Conservation (phyloP, 2,797 vertebrate species). For the Acanthiza pusilla region DNA sequence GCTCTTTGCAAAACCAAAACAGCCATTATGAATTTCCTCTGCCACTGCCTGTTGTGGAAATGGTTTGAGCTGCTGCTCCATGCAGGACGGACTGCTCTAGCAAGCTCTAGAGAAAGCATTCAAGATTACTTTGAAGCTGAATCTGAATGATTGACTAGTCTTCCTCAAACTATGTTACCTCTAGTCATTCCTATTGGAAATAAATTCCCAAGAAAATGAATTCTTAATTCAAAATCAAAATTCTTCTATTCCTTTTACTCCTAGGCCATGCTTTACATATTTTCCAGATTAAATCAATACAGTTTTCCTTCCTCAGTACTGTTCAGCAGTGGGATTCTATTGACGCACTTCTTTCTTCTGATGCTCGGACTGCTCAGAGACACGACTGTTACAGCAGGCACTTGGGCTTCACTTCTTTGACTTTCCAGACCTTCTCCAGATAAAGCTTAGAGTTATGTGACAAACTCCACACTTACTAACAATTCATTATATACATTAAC, state of each 20-base stretch:
- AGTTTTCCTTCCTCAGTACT: neutral
- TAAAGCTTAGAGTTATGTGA: too few relatives aligned
- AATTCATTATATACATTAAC: too few relatives aligned
- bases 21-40: rapidly evolving
- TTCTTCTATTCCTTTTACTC: neutral
- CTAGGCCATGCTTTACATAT: neutral
- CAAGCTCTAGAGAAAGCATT: neutral
- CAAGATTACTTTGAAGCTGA: neutral
- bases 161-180: too few relatives aligned
- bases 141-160: neutral
- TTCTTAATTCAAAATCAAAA: neutral
- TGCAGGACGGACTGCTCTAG: neutral
- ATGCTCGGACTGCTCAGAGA: neutral
- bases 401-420: neutral
- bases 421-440: too few relatives aligned
- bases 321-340: neutral
- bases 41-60: neutral
- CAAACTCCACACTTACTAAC: too few relatives aligned
- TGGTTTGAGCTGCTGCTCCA: neutral
- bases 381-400: neutral
- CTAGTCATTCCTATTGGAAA: too few relatives aligned
- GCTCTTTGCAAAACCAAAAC: neutral
- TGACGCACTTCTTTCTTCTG: neutral
- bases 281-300: neutral
- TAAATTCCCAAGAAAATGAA: too few relatives aligned